Evolutionary conservation across 2,888 invertebrate species (phyloP).

Genomic region (Hypomecis punctinalis): DNA sequence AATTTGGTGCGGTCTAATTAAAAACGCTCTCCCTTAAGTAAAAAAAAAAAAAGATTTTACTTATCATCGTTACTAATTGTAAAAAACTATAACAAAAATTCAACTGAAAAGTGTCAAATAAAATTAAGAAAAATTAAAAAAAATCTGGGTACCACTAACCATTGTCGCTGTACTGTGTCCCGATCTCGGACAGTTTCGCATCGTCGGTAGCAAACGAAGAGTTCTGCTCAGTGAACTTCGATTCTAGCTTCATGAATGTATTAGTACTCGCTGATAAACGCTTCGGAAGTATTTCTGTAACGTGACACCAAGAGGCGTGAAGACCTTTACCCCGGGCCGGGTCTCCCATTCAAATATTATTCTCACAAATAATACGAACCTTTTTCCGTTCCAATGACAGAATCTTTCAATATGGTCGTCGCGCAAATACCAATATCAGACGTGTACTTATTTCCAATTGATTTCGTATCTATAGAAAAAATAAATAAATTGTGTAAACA

Average conservation of each 20-base stretch:
- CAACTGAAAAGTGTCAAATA: no score
- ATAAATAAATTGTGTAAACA: slow-evolving; percentile 34
- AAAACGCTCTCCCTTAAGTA: no score
- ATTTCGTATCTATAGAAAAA: slow-evolving; percentile 39
- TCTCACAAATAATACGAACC: slow-evolving; percentile 36
- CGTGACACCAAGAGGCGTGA: slow-evolving; percentile 7
- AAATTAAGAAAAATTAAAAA: neutral
- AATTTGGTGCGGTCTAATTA: no score
- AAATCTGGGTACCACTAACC: neutral
- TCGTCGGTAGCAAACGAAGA: slow-evolving; percentile 16
- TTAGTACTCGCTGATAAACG: slow-evolving; percentile 27
- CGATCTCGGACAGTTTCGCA: slow-evolving; percentile 7
- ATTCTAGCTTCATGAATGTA: slow-evolving; percentile 18
- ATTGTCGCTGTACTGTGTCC: slow-evolving; percentile 25
- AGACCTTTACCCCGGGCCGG: slow-evolving; percentile 12
- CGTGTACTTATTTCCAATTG: slow-evolving; percentile 40
- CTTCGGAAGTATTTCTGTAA: slow-evolving; percentile 29
- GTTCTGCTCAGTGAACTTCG: slow-evolving; percentile 26
- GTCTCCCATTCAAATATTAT: slow-evolving; percentile 27
- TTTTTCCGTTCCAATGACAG: slow-evolving; percentile 39
- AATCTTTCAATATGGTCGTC: slow-evolving; percentile 34
- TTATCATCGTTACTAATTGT: no score
- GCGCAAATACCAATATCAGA: slow-evolving; percentile 42
- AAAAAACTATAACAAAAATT: no score
- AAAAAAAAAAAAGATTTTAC: no score